Base-by-base conservation (phyloP, 2,113 vertebrate species). In the Phalacrocorax pelagicus region DNA sequence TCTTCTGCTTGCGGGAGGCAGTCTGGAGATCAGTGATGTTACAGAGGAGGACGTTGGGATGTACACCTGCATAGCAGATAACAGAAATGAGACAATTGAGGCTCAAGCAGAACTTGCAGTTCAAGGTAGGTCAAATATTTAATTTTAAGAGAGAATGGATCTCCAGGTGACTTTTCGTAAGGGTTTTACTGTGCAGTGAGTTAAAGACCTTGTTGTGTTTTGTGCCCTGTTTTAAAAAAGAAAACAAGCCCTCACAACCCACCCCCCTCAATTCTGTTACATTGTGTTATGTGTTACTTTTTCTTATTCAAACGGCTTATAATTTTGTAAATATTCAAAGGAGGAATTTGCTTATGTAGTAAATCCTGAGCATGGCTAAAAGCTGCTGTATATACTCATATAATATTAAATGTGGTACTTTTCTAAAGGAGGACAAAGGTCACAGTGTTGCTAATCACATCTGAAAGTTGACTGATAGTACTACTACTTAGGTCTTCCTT, bases 51-150 rank as follows among this genome's bases (percentile, higher is more conserved):
- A 99, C 7, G 97, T 95, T 2, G 99, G 99, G 32, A 96, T 97
- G 24, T 99, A 99, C 73, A 98, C 97, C 91, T 99, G 99, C 96
- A 69, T 98, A 73, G 99, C 97, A 0, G 98, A 99, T 40, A 99
- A 98, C 2, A 96, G 96, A 34, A 99, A 99, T 12, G 96, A 98
- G 69, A 99, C 99, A 6, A 90, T 98, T 27, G 98, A 99, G 90
- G 98, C 98, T 27, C 98, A 98, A 72, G 98, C 99, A n/a, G 99
- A 99, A 44, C 99, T 99, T 86, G 79, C 94, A 6, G 92, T 99
- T 24, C 99, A 99, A 98, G 99, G 99, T 99, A 98, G 89, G 96
- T 57, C 47, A 2, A 55, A 27, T 29, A 29, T 44, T 83, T 90
- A 36, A 9, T 54, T 30, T 66, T 18, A 26, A 72, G 42, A 49